Base-by-base conservation (phyloP, 2,797 vertebrate genomes). In the Liparis tanakae region DNA sequence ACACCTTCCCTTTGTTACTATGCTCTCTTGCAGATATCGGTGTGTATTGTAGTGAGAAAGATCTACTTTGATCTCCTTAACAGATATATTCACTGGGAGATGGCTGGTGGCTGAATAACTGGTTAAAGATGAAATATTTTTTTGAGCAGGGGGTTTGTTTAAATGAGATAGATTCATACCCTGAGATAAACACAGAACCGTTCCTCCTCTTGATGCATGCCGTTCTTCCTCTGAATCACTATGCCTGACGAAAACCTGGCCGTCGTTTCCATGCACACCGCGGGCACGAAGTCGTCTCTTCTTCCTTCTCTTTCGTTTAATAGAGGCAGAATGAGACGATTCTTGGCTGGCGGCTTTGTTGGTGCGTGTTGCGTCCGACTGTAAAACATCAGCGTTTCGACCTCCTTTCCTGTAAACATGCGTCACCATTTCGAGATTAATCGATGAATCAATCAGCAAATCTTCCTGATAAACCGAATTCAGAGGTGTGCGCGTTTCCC, bases 221-320 rank as follows among this genome's bases (percentile, higher is more conserved):
- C 39, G 75, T 56, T 94, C 88, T 20, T 92, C 88, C 14, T 93
- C 92, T 15, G 90, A 92, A 75, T 93, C 91, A 37, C 74, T 90
- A 9, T 30, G 70, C 71, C 66, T 81, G 14, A 72, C 61, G 53
- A 37, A 72, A 61, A 74, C 59, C 53, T 71, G 80, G 67, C 73
- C 85, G 54, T 91, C 84, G 22, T 41, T 73, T 48, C 63, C 71
- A 57, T 72, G 67, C 8, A 66, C 82, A 37, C 66, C 62, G 9
- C 92, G 89, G 20, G 67, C 33, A 65, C 87, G 83, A 18, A 81
- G 79, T 68, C 86, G 89, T 66, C 91, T 94, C 81, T 92, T 95
- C 84, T 89, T 95, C 73, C 83, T 94, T 76, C 90, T 89, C 80
- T 89, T 95, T 79, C 89, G 92, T 76, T 86, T 94, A 39, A 85